Base-by-base conservation (phyloP, 2,797 vertebrate genomes). In the Sebastiscus tertius region DNA sequence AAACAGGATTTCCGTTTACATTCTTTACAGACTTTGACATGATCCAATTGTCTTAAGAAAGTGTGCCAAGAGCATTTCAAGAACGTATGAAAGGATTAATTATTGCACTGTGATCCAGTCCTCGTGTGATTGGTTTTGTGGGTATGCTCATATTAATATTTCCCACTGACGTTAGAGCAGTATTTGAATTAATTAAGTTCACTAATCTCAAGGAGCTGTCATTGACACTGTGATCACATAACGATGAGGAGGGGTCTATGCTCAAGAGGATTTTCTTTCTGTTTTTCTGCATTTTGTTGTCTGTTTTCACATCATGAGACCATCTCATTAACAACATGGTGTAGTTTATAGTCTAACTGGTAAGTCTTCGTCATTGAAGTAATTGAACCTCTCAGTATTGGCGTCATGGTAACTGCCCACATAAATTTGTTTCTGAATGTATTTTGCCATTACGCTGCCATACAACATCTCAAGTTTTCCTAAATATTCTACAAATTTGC, bases 1-100 rank as follows among this genome's bases (percentile, higher is more conserved):
- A 74, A 78, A 61, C 14, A 71, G 1, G 2, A 9, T 70, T 77
- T 46, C 14, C 59, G 1, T 79, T 82, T 36, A 29, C 33, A 72
- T 61, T 64, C 79, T 74, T 55, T 24, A 56, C 10, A n/a, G 69
- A 80, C 69, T 73, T 42, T 72, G 72, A 75, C 59, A 61, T 79
- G 69, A 58, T 66, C 72, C 36, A 36, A 39, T 82, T 87, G 80
- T 75, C 75, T 76, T 68, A 22, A 33, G 14, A 70, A 83, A 69
- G 31, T 27, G 71, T 67, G 79, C 60, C 58, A 29, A 83, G 84
- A 83, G 79, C 46, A 63, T 81, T 86, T 82, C 55, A 42, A 77
- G 84, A 85, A 81, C 70, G 70, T 75, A 33, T 72, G 80, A 88
- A 75, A 87, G 71, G 72, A 84, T 87, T 90, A 77, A 73, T 82